phyloP scores from a whole-genome alignment of 2,888 invertebrate genomes.

The Pelosia muscerda region DNA sequence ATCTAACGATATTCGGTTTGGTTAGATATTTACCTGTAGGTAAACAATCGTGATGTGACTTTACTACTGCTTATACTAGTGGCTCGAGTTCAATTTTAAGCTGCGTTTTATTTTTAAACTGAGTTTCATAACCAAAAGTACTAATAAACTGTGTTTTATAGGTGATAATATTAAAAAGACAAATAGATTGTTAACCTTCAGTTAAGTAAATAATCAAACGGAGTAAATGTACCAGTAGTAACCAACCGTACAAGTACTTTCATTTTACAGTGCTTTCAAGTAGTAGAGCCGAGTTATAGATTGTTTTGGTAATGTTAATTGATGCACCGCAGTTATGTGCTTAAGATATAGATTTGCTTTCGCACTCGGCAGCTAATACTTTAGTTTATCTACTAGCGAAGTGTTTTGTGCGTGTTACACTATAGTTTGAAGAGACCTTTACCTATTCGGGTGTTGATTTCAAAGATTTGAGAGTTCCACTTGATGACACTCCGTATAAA shows the following conservation, averaged over 20 bases:
- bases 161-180: too few relatives aligned
- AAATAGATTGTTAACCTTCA: too few relatives aligned
- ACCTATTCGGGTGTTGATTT: not conserved
- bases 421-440: not conserved
- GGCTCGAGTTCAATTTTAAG: too few relatives aligned
- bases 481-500: slow-evolving; percentile 22
- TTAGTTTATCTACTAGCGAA: slow-evolving; percentile 4
- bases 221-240: not conserved
- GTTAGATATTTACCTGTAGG: too few relatives aligned
- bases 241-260: too few relatives aligned
- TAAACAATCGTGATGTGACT: too few relatives aligned
- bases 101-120: too few relatives aligned
- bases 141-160: too few relatives aligned
- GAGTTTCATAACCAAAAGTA: too few relatives aligned
- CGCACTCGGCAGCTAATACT: slow-evolving; percentile 22
- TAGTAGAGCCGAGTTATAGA: slow-evolving; percentile 5
- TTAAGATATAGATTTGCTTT: not conserved
- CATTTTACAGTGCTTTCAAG: too few relatives aligned
- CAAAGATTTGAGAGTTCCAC: slow-evolving; percentile 15
- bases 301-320: not conserved
- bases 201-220: too few relatives aligned
- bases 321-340: not conserved
- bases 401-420: not conserved
- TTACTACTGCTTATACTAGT: too few relatives aligned
- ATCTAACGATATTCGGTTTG: not conserved